Evolutionary conservation across 23 tunicate genomes (phyloP).

Genomic region (Aplidium turbinatum): DNA sequence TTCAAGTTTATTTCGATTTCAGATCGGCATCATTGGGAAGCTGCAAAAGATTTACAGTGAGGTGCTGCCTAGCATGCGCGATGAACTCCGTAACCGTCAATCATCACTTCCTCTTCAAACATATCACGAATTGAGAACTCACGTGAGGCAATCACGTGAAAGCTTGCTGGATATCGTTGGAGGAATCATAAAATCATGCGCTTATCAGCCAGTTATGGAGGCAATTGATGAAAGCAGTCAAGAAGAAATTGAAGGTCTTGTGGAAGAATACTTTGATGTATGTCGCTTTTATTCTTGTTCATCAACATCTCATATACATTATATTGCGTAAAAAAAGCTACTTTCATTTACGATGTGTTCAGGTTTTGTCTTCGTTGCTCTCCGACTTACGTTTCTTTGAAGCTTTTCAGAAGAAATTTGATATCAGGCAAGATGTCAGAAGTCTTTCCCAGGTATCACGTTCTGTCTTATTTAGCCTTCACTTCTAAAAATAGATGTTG

Average conservation of each 20-base stretch:
- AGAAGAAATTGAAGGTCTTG: conserved; percentile 15
- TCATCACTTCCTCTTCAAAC: conserved; percentile 7
- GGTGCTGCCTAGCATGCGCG: conserved; percentile 12
- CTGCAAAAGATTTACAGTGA: conserved; percentile 32
- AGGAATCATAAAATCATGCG: conserved; percentile 30
- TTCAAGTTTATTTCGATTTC: too few species aligned
- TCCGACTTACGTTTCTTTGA: conserved; percentile 23
- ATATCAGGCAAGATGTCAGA: conserved; percentile 38
- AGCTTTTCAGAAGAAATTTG: conserved; percentile 24
- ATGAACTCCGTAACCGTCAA: conserved; percentile 1
- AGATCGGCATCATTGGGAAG: conserved; percentile 29
- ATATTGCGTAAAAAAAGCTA: neutral
- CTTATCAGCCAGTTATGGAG: conserved; percentile 40
- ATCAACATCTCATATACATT: neutral
- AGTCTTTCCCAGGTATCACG: conserved; percentile 40
- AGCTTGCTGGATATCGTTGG: conserved; percentile 24
- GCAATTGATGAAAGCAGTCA: conserved; percentile 13
- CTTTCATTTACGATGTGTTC: conserved; percentile 11
- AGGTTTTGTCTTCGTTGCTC: conserved; percentile 49
- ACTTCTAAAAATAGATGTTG: too few species aligned
- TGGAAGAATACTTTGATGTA: conserved; percentile 56
- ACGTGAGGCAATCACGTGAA: conserved; percentile 38
- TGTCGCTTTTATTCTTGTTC: too few species aligned
- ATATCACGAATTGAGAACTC: conserved; percentile 29
- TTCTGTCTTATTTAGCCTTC: too few species aligned